Percentiles rank a stretch among this genome's conserved stretches.
These are phyloP conservation scores for Platycnemis pennipes DNA, from an alignment of 2,888 invertebrate genomes.

Conservation along the genomic window DNA sequence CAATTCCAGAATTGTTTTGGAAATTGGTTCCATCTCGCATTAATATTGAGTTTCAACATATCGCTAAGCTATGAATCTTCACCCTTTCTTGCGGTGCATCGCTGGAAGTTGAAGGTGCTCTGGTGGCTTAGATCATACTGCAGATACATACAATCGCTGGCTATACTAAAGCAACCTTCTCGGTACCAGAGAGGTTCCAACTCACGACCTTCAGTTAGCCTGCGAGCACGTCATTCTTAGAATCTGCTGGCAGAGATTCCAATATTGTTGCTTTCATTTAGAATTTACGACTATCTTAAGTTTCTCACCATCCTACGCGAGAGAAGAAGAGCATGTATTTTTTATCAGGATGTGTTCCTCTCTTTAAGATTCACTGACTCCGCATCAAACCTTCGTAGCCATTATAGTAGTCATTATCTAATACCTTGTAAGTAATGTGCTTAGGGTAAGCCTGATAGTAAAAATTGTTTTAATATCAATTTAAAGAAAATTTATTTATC, in stretches of 20 bases:
- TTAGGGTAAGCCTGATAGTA: background rate
- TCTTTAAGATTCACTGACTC: background rate
- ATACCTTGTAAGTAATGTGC: background rate
- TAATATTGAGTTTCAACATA: too few relatives aligned
- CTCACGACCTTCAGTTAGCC: background rate
- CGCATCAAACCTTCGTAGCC: background rate
- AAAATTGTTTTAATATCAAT: background rate
- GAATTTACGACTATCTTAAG: background rate
- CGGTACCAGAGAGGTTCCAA: background rate
- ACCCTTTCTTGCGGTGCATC: background rate
- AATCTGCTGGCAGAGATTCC: background rate
- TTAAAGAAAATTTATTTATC: background rate
- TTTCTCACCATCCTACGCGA: background rate
- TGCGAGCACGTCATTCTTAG: background rate
- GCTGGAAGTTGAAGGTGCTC: background rate
- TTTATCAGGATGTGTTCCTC: too few relatives aligned
- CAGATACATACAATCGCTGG: background rate
- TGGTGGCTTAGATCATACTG: background rate
- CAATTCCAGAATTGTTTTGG: too few relatives aligned
- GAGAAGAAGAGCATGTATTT: background rate
- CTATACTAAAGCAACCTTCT: background rate
- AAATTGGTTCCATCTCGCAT: too few relatives aligned
- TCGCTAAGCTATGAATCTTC: too few relatives aligned
- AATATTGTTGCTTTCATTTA: background rate
- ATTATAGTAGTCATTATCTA: background rate